Percentiles rank a stretch among this genome's conserved stretches.
These are phyloP conservation scores for Xenentodon cancila DNA, from an alignment of 2,797 vertebrate species.

Conservation along the genomic window DNA sequence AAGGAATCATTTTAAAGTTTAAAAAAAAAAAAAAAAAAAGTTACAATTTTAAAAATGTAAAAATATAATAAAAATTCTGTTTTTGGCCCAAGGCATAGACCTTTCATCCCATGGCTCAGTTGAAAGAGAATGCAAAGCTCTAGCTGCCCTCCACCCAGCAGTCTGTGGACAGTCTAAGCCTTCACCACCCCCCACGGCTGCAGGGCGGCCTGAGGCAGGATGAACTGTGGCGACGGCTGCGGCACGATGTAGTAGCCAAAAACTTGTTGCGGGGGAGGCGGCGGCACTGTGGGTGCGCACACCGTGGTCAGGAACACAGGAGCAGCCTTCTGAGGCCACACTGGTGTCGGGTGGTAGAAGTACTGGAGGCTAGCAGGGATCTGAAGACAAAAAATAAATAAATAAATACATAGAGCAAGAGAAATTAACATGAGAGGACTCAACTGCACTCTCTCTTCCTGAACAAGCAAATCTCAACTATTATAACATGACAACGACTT, in stretches of 20 bases:
- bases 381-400: constrained; percentile 43
- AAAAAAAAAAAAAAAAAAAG: constrained; percentile 7
- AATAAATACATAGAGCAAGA: constrained; percentile 7
- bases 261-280: constrained; percentile 64
- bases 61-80: no score
- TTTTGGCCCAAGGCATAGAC: constrained; percentile 33
- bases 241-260: constrained; percentile 81
- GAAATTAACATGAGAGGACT: constrained; percentile 9
- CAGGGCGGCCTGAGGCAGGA: constrained; percentile 78
- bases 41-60: no score
- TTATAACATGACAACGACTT: no score
- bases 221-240: constrained; percentile 78
- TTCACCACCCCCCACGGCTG: constrained; percentile 76
- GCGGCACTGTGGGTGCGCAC: constrained; percentile 60
- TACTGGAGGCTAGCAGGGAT: constrained; percentile 69
- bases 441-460: no score
- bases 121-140: constrained; percentile 28
- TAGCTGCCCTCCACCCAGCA: background rate
- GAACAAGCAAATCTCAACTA: no score
- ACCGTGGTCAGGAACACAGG: constrained; percentile 77
- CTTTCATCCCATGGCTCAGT: constrained; percentile 49
- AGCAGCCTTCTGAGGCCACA: constrained; percentile 75
- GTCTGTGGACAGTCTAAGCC: constrained; percentile 36
- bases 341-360: constrained; percentile 75
- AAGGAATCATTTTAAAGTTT: constrained; percentile 21